Evolutionary conservation across 2,113 vertebrate species (phyloP).

Genomic region (Lonchura striata): DNA sequence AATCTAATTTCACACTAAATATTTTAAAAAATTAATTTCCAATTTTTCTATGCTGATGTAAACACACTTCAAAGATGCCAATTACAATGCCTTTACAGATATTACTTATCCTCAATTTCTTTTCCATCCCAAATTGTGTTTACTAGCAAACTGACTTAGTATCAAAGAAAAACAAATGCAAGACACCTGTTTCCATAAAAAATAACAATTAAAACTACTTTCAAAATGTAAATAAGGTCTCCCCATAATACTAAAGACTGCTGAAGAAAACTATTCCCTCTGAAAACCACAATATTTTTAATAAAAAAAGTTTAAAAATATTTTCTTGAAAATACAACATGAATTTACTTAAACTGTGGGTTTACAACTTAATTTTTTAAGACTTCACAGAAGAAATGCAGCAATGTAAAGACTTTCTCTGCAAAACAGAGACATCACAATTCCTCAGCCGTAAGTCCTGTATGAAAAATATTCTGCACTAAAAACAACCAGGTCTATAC

Average conservation of each 20-base stretch:
- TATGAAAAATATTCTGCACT: not conserved
- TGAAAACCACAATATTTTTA: not conserved
- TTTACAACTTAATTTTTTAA: not conserved
- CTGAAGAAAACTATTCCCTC: not conserved
- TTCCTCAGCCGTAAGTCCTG: not conserved
- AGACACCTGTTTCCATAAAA: not conserved
- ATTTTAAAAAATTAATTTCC: not conserved
- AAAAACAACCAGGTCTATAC: not conserved
- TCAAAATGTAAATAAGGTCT: not conserved
- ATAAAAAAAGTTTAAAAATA: not conserved
- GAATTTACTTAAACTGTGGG: not conserved
- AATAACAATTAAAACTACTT: not conserved
- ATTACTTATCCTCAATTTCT: not conserved
- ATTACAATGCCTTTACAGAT: not conserved
- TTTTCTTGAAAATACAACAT: not conserved
- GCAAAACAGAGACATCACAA: not conserved
- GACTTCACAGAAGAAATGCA: not conserved
- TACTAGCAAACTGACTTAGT: not conserved
- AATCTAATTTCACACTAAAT: constrained; percentile 38
- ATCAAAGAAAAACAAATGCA: not conserved
- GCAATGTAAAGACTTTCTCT: not conserved
- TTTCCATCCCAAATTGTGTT: not conserved
- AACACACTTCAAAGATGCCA: constrained; percentile 29
- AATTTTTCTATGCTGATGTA: not conserved
- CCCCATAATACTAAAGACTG: not conserved